phyloP scores from a whole-genome alignment of 2,888 invertebrate species.

The Leucophenga montana region DNA sequence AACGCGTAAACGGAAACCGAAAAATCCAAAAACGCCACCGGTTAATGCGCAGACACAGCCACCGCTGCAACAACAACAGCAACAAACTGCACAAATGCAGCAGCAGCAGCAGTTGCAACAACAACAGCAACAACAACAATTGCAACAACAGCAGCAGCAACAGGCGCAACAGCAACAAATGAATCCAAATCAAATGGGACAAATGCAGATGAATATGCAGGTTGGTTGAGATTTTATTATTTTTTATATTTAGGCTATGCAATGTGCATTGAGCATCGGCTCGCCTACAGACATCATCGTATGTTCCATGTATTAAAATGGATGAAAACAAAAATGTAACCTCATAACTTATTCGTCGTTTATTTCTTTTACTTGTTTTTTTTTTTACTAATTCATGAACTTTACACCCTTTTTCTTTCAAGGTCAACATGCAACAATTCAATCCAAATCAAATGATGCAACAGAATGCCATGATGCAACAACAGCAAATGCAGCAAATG shows the following conservation, averaged over 20 bases:
- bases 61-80: slow-evolving; percentile 57
- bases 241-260: too few relatives aligned
- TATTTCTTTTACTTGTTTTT: too few relatives aligned
- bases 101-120: slow-evolving; percentile 68
- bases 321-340: too few relatives aligned
- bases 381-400: not conserved
- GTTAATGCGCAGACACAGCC: slow-evolving; percentile 67
- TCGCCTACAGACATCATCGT: too few relatives aligned
- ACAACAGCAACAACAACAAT: slow-evolving; percentile 58
- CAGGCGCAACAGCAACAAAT: slow-evolving; percentile 69
- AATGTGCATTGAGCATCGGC: too few relatives aligned
- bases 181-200: slow-evolving; percentile 69
- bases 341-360: too few relatives aligned
- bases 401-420: slow-evolving; percentile 32
- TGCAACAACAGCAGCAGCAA: slow-evolving; percentile 66
- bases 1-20: slow-evolving; percentile 71
- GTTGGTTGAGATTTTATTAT: slow-evolving; percentile 43
- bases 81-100: slow-evolving; percentile 67
- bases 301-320: too few relatives aligned
- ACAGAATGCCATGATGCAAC: slow-evolving; percentile 74
- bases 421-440: slow-evolving; percentile 73
- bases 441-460: slow-evolving; percentile 71
- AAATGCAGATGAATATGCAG: slow-evolving; percentile 73
- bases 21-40: slow-evolving; percentile 74
- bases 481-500: slow-evolving; percentile 63